These are phyloP conservation scores for Myotis findleyi DNA, from an alignment of 2,797 vertebrate genomes.

Conservation along the genomic window DNA sequence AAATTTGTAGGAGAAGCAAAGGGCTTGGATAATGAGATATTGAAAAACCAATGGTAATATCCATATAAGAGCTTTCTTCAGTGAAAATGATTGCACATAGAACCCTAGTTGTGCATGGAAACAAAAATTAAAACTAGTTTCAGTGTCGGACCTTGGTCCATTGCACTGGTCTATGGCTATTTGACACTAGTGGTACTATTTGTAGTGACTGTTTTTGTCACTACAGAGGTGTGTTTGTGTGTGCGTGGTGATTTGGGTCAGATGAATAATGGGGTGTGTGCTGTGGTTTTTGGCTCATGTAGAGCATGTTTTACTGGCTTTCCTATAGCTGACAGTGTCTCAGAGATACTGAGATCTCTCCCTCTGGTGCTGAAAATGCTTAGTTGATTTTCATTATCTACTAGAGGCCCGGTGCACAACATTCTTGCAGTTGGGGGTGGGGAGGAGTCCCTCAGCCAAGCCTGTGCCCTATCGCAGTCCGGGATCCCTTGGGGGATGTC, in stretches of 20 bases:
- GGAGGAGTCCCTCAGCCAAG: too few relatives aligned
- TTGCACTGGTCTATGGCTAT: not conserved
- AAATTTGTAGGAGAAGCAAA: not conserved
- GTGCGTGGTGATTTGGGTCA: conserved; percentile 45
- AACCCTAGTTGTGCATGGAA: not conserved
- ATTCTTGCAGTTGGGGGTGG: too few relatives aligned
- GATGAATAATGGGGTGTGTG: conserved; percentile 67
- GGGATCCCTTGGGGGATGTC: too few relatives aligned
- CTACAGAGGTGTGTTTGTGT: not conserved
- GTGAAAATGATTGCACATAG: not conserved
- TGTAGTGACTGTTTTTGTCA: not conserved
- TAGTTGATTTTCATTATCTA: not conserved
- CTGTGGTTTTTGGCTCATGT: conserved; percentile 48
- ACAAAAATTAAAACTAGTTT: not conserved
- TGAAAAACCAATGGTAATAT: not conserved
- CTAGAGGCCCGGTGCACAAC: too few relatives aligned
- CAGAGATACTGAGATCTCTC: not conserved
- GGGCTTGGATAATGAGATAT: not conserved
- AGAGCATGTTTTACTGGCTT: conserved; percentile 48
- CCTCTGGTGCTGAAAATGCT: conserved; percentile 31
- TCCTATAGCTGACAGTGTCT: not conserved
- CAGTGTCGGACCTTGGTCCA: not conserved
- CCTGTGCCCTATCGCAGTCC: too few relatives aligned
- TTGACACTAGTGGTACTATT: not conserved
- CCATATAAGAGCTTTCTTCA: not conserved